Conservation (phyloP, 2,797 vertebrate species). For the Sebastes hopkinsi region DNA sequence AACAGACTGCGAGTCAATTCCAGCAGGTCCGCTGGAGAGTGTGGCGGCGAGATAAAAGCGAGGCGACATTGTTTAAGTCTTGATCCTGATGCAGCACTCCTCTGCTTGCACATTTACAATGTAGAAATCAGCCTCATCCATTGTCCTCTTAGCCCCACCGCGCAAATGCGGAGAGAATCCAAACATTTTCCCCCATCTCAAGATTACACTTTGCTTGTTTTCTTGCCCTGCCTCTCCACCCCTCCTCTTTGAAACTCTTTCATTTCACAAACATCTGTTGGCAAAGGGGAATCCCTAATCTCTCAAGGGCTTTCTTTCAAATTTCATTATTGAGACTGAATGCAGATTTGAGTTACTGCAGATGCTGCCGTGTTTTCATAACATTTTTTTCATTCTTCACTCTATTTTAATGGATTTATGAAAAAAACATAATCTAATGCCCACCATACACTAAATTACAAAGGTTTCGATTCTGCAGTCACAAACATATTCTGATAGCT, state of each 20-base stretch:
- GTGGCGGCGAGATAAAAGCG: slow-evolving; percentile 76
- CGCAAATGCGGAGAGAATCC: slow-evolving; percentile 53
- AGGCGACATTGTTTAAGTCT: slow-evolving; percentile 74
- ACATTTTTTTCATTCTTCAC: slow-evolving; percentile 16
- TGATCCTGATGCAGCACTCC: slow-evolving; percentile 73
- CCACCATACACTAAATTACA: slow-evolving; percentile 42
- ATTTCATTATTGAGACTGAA: slow-evolving; percentile 76
- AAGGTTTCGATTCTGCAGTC: slow-evolving; percentile 16
- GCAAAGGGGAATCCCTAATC: slow-evolving; percentile 76
- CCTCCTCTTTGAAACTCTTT: slow-evolving; percentile 68
- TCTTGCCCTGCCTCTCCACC: slow-evolving; percentile 44
- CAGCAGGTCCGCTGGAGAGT: slow-evolving; percentile 71
- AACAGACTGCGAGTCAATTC: slow-evolving; percentile 61
- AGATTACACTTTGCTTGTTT: slow-evolving; percentile 73
- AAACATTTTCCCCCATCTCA: slow-evolving; percentile 68
- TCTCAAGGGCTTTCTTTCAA: slow-evolving; percentile 75
- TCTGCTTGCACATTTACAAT: slow-evolving; percentile 70
- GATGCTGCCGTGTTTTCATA: slow-evolving; percentile 48
- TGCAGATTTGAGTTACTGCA: slow-evolving; percentile 70
- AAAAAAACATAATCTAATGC: slow-evolving; percentile 27
- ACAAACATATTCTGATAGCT: slow-evolving; percentile 18
- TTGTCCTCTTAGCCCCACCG: slow-evolving; percentile 52
- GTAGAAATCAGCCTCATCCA: slow-evolving; percentile 65
- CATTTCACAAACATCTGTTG: slow-evolving; percentile 79
- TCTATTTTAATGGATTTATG: slow-evolving; percentile 59